phyloP scores from a whole-genome alignment of 2,888 invertebrate genomes.

The Catonia carolina region DNA sequence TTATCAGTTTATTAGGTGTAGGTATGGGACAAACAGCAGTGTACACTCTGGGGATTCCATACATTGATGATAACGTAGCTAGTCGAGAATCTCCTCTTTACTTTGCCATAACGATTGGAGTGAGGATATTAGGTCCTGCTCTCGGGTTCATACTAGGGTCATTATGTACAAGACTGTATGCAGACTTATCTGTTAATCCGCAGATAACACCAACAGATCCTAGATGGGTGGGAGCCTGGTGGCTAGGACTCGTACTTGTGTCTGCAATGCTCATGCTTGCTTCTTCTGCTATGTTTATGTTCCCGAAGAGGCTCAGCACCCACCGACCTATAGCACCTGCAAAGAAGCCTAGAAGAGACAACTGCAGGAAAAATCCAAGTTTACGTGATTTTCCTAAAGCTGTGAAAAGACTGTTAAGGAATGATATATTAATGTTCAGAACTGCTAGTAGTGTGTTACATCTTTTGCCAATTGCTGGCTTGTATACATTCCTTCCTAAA shows the following conservation, averaged over 20 bases:
- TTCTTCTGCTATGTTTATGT: conserved; percentile 83
- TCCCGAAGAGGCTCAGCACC: conserved; percentile 64
- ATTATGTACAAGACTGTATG: conserved; percentile 79
- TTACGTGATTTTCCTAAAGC: conserved; percentile 67
- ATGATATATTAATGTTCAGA: conserved; percentile 85
- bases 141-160: conserved; percentile 86
- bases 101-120: conserved; percentile 89
- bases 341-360: conserved; percentile 2
- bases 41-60: conserved; percentile 86
- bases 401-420: conserved; percentile 71
- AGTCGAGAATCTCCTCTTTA: conserved; percentile 87
- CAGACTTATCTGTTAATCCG: conserved; percentile 66
- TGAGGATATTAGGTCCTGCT: conserved; percentile 83
- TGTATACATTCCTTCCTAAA: conserved; percentile 89
- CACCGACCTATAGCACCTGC: conserved; percentile 30
- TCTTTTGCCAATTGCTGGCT: conserved; percentile 82
- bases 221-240: conserved; percentile 96
- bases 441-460: conserved; percentile 87
- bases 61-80: conserved; percentile 89
- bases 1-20: conserved; percentile 77
- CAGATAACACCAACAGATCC: conserved; percentile 73
- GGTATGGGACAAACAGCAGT: conserved; percentile 91
- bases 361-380: conserved; percentile 43
- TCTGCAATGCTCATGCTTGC: conserved; percentile 75
- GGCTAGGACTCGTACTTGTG: conserved; percentile 85